Evolutionary conservation across 2,113 vertebrate genomes (phyloP).

Genomic region (Myocastor coypus): DNA sequence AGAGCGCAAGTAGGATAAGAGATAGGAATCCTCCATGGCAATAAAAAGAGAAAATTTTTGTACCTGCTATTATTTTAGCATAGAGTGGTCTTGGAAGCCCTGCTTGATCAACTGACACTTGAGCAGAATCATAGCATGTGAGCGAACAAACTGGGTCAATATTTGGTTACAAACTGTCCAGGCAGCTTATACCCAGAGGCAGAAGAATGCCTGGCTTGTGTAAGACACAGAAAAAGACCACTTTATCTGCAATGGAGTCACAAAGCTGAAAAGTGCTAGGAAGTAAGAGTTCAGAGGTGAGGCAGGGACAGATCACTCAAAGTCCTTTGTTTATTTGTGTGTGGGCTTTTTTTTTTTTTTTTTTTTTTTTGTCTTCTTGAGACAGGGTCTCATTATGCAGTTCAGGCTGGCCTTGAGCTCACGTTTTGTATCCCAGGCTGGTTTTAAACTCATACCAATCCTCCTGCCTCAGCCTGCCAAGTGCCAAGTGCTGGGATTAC

Average conservation of each 20-base stretch:
- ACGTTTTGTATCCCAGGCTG: too few relatives aligned
- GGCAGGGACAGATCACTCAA: neutral
- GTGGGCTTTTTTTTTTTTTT: neutral
- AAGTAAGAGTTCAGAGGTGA: neutral
- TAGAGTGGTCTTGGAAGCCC: neutral
- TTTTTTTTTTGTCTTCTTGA: neutral
- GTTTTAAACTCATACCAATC: too few relatives aligned
- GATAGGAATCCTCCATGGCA: neutral
- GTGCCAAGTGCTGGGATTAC: too few relatives aligned
- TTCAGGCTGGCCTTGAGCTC: neutral
- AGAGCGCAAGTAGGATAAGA: conserved; percentile 14
- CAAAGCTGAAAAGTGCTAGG: neutral
- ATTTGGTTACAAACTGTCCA: neutral
- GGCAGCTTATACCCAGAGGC: neutral
- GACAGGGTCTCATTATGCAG: neutral
- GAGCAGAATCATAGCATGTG: neutral
- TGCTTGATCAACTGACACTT: conserved; percentile 22
- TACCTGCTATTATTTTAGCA: neutral
- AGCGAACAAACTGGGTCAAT: neutral
- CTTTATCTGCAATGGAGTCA: neutral
- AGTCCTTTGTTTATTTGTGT: neutral
- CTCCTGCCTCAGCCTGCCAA: too few relatives aligned
- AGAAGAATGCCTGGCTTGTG: neutral
- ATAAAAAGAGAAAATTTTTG: neutral
- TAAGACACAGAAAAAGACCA: neutral